phyloP scores from a whole-genome alignment of 2,888 invertebrate genomes.

The Eilema griseolum region DNA sequence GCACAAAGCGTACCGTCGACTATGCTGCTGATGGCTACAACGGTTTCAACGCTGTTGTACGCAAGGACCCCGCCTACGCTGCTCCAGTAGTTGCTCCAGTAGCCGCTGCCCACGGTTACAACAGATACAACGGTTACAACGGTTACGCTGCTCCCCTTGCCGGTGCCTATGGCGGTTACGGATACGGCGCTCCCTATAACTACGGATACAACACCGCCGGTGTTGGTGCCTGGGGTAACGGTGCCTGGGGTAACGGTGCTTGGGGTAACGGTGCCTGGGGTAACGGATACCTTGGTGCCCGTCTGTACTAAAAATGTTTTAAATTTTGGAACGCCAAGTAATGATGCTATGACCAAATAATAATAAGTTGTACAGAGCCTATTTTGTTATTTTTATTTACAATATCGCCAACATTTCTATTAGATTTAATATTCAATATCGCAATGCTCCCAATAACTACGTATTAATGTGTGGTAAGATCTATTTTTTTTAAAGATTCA shows the following conservation, averaged over 20 bases:
- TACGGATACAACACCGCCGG: too few relatives aligned
- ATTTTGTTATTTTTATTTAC: not conserved
- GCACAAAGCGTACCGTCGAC: slow-evolving; percentile 88
- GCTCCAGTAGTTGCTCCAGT: slow-evolving; percentile 67
- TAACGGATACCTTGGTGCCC: not conserved
- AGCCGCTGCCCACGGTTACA: slow-evolving; percentile 32
- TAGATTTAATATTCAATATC: too few relatives aligned
- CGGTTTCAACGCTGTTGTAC: slow-evolving; percentile 87
- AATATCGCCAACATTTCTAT: not conserved
- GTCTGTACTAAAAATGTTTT: slow-evolving; percentile 21
- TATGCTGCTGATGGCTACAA: slow-evolving; percentile 85
- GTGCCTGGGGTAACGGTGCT: too few relatives aligned
- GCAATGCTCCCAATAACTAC: too few relatives aligned
- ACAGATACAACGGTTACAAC: not conserved
- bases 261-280: not conserved
- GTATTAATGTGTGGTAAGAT: too few relatives aligned
- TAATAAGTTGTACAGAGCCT: not conserved
- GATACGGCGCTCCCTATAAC: not conserved
- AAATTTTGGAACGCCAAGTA: slow-evolving; percentile 30
- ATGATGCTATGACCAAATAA: slow-evolving; percentile 57
- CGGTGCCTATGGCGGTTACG: not conserved
- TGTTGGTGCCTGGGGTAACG: not conserved
- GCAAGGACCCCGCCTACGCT: slow-evolving; percentile 78
- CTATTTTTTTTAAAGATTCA: too few relatives aligned
- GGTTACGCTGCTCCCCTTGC: not conserved